Percentiles rank a stretch among this genome's conserved stretches.
These are phyloP conservation scores for Acanthurus tractus DNA, from an alignment of 2,797 vertebrate species.

Conservation along the genomic window DNA sequence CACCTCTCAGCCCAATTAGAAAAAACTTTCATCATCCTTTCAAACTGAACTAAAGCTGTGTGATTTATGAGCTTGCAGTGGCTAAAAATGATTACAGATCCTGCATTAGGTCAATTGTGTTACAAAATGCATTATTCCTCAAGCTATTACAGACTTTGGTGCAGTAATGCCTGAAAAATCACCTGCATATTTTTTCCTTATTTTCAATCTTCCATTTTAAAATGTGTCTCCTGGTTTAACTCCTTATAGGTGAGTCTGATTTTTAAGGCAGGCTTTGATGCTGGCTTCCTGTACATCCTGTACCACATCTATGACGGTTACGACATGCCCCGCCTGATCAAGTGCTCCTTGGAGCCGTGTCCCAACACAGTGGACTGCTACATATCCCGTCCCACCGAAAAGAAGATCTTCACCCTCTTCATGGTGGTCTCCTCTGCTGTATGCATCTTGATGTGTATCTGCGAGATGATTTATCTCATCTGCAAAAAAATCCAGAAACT, in stretches of 20 bases:
- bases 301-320: slow-evolving; percentile 87
- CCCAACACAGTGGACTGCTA: slow-evolving; percentile 92
- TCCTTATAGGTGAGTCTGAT: slow-evolving; percentile 84
- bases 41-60: not conserved
- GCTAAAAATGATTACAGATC: not conserved
- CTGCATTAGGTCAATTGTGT: not conserved
- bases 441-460: slow-evolving; percentile 91
- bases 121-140: not conserved
- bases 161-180: not conserved
- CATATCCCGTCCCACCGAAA: slow-evolving; percentile 92
- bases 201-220: not conserved
- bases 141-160: not conserved
- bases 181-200: not conserved
- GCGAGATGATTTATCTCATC: slow-evolving; percentile 90
- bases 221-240: slow-evolving; percentile 11
- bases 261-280: slow-evolving; percentile 89
- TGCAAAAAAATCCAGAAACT: slow-evolving; percentile 83
- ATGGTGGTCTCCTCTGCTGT: slow-evolving; percentile 89
- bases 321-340: slow-evolving; percentile 87
- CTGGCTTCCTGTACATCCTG: slow-evolving; percentile 90
- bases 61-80: not conserved
- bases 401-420: slow-evolving; percentile 92
- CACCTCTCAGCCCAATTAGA: not conserved
- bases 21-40: not conserved
- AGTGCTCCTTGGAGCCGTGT: slow-evolving; percentile 88